These are phyloP conservation scores for Drosophila suboccidentalis DNA, from an alignment of 2,888 invertebrate genomes.

Conservation along the genomic window DNA sequence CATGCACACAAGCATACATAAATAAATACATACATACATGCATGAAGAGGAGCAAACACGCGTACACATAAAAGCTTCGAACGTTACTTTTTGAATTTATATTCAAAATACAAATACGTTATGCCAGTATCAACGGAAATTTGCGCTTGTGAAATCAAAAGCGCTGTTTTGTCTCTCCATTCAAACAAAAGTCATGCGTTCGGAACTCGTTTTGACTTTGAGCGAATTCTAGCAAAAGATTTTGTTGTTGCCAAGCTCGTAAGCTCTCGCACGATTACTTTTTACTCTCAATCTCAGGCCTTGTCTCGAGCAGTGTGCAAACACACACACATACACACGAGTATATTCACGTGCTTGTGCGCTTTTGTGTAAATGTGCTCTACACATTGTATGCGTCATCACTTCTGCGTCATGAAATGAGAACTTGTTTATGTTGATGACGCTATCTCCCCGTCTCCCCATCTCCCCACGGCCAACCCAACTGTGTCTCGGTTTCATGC, in stretches of 20 bases:
- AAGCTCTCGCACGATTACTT: slow-evolving; percentile 43
- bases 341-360: slow-evolving; percentile 5
- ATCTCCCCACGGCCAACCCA: background rate
- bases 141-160: slow-evolving; percentile 50
- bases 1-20: background rate
- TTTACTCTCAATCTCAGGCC: slow-evolving; percentile 36
- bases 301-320: slow-evolving; percentile 34
- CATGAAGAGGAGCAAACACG: slow-evolving; percentile 5
- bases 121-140: slow-evolving; percentile 47
- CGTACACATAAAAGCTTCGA: slow-evolving; percentile 4
- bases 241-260: slow-evolving; percentile 75
- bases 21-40: background rate
- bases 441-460: slow-evolving; percentile 13
- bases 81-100: slow-evolving; percentile 69
- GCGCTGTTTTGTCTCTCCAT: slow-evolving; percentile 28
- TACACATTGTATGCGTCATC: slow-evolving; percentile 61
- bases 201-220: slow-evolving; percentile 53
- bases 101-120: slow-evolving; percentile 59
- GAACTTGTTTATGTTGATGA: slow-evolving; percentile 59
- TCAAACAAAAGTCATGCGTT: slow-evolving; percentile 47
- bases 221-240: slow-evolving; percentile 44
- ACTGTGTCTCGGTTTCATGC: background rate
- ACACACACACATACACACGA: background rate
- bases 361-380: slow-evolving; percentile 8
- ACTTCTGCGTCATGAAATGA: slow-evolving; percentile 66